phyloP scores from a whole-genome alignment of 2,797 vertebrate genomes.

The Malurus leucopterus region DNA sequence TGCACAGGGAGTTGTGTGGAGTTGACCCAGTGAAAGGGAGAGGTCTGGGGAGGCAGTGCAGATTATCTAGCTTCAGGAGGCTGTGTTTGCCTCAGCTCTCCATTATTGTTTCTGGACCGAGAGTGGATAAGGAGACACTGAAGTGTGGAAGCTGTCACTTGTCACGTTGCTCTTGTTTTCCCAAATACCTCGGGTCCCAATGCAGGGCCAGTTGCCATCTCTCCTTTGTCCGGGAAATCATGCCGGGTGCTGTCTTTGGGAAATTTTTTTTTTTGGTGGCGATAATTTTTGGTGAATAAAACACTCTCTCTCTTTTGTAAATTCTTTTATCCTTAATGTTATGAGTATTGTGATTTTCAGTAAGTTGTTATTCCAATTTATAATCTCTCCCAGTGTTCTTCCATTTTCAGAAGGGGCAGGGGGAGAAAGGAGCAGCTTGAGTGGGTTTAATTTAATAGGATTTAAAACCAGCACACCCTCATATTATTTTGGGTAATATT shows the following conservation, averaged over 20 bases:
- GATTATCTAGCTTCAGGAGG: too few relatives aligned
- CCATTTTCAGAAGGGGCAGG: background rate
- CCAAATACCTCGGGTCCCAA: too few relatives aligned
- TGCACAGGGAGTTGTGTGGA: accelerated
- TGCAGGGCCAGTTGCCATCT: background rate
- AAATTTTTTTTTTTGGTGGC: background rate
- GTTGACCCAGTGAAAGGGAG: too few relatives aligned
- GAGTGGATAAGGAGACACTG: accelerated
- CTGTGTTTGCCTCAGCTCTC: background rate
- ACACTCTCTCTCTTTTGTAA: background rate
- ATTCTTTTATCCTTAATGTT: background rate
- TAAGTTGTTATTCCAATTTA: background rate
- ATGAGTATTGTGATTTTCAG: background rate
- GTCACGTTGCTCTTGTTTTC: background rate
- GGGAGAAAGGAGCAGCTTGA: background rate
- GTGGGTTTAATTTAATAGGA: background rate
- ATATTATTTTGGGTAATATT: background rate
- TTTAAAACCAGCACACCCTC: background rate
- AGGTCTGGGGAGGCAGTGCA: accelerated
- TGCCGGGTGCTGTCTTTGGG: background rate
- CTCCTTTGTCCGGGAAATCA: background rate
- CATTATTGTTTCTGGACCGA: too few relatives aligned
- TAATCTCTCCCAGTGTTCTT: background rate
- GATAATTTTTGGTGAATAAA: background rate
- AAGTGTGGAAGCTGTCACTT: background rate